Conservation (phyloP, 2,797 vertebrate species). For the Melanotaenia nigrans region DNA sequence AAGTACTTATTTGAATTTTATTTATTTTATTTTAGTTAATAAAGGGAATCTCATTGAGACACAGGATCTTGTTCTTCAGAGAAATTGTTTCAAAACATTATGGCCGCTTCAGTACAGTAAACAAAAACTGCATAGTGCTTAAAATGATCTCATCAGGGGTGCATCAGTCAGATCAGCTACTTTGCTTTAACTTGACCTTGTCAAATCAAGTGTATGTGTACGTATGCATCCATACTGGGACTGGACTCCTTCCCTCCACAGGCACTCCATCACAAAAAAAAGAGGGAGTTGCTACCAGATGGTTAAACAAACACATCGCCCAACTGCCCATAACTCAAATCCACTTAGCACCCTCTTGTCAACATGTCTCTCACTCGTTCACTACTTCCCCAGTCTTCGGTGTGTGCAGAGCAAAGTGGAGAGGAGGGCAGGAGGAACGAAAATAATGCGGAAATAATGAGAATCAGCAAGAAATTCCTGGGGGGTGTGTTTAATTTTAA, state of each 20-base stretch:
- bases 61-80: neutral
- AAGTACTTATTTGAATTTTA: neutral
- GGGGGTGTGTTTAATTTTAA: conserved; percentile 83
- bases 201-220: conserved; percentile 45
- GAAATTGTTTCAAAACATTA: neutral
- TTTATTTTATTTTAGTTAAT: neutral
- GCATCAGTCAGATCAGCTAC: conserved; percentile 31
- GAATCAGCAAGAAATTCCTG: conserved; percentile 73
- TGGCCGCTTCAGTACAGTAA: neutral
- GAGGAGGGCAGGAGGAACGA: conserved; percentile 32
- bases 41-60: neutral
- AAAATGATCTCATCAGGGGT: conserved; percentile 43
- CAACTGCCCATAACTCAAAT: conserved; percentile 89
- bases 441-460: conserved; percentile 65
- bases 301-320: conserved; percentile 89
- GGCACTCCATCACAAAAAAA: conserved; percentile 82
- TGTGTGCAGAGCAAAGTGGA: conserved; percentile 22
- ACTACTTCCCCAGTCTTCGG: conserved; percentile 59
- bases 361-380: conserved; percentile 79
- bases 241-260: conserved; percentile 82
- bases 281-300: conserved; percentile 87
- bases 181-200: conserved; percentile 46
- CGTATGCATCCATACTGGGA: conserved; percentile 57
- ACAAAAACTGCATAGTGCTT: neutral
- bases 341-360: conserved; percentile 87